These are phyloP conservation scores for Nematostella vectensis DNA, from an alignment of 92 coral and sea anemone genomes.

Conservation along the genomic window DNA sequence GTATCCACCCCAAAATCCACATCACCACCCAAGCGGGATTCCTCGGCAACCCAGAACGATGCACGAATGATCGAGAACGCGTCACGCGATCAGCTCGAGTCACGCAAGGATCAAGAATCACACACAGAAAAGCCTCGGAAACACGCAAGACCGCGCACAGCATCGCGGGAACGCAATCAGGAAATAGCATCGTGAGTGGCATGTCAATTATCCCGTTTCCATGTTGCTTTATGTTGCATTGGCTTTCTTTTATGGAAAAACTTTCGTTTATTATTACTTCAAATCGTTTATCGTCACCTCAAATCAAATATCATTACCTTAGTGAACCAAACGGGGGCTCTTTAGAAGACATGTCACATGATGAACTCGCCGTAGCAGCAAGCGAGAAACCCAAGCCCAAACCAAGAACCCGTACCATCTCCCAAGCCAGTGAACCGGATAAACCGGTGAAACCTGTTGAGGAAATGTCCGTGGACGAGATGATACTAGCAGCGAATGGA, in stretches of 20 bases:
- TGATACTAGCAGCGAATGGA: constrained; percentile 60
- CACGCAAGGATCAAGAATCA: neutral
- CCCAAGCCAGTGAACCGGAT: constrained; percentile 16
- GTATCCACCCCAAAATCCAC: neutral
- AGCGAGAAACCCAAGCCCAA: constrained; percentile 37
- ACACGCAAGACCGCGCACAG: neutral
- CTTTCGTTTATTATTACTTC: too few relatives aligned
- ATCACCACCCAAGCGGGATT: neutral
- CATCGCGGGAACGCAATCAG: neutral
- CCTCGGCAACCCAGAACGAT: neutral
- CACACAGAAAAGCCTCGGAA: neutral
- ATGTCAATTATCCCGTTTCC: too few relatives aligned
- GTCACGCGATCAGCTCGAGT: neutral
- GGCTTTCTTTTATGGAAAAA: too few relatives aligned
- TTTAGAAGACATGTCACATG: constrained; percentile 60
- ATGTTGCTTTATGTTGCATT: too few relatives aligned
- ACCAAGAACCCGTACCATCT: constrained; percentile 39
- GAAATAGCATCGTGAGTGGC: neutral
- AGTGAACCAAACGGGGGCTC: neutral
- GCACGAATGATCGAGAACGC: neutral
- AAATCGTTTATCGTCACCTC: too few relatives aligned
- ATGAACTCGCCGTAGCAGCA: constrained; percentile 57
- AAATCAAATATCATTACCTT: too few relatives aligned
- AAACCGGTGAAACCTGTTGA: constrained; percentile 58
- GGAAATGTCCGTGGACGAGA: constrained; percentile 86